These are phyloP conservation scores for Ochropleura plecta DNA, from an alignment of 2,888 invertebrate genomes.

Conservation along the genomic window DNA sequence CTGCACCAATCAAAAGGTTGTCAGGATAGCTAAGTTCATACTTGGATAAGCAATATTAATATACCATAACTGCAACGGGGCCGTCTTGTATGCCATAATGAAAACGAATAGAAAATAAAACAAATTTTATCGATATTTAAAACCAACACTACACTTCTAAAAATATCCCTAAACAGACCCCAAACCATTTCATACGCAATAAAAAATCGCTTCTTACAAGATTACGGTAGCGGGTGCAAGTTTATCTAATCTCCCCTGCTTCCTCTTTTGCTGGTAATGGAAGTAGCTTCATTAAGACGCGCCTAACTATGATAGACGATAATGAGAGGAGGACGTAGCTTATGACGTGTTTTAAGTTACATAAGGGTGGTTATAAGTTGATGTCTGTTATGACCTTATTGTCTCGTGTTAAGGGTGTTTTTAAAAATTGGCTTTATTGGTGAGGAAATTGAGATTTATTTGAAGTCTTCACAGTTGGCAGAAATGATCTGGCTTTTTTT, in stretches of 20 bases:
- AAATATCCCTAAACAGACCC: slow-evolving; percentile 30
- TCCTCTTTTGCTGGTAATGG: slow-evolving; percentile 76
- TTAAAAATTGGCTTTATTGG: slow-evolving; percentile 20
- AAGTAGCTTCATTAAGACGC: slow-evolving; percentile 70
- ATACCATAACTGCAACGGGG: neutral
- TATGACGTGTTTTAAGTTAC: slow-evolving; percentile 60
- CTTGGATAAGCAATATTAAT: neutral
- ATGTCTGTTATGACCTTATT: slow-evolving; percentile 23
- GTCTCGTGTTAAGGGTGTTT: neutral
- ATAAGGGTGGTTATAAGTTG: slow-evolving; percentile 39
- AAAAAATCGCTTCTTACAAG: slow-evolving; percentile 72
- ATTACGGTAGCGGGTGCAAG: slow-evolving; percentile 71
- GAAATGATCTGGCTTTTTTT: neutral
- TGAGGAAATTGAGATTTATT: slow-evolving; percentile 1
- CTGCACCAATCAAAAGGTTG: neutral
- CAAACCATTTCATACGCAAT: slow-evolving; percentile 31
- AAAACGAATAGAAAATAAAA: neutral
- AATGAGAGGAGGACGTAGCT: slow-evolving; percentile 69
- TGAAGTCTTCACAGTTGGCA: neutral
- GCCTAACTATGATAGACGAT: slow-evolving; percentile 73
- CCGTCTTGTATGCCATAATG: no score
- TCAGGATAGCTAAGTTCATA: neutral
- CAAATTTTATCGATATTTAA: neutral
- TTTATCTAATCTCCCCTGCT: slow-evolving; percentile 83
- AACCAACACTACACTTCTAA: slow-evolving; percentile 11